Percentiles rank a stretch among this genome's conserved stretches.
Conservation (phyloP, 2,888 invertebrate genomes). For the Anagyrus pseudococci region DNA sequence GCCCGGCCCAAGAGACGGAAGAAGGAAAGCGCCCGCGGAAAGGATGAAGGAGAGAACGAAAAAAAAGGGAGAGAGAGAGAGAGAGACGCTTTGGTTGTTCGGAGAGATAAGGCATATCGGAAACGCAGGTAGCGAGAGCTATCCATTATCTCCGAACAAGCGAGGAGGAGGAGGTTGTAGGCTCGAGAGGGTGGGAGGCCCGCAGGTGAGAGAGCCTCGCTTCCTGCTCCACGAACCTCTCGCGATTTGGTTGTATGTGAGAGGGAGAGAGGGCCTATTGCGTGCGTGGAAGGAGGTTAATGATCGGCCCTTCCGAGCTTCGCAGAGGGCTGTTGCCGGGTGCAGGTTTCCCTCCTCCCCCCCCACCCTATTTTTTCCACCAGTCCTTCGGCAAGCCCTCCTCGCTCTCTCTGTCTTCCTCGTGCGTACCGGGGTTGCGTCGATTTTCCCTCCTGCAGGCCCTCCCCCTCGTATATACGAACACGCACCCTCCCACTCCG, state of each 20-base stretch:
- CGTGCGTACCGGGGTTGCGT: conserved; percentile 35
- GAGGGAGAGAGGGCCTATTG: neutral
- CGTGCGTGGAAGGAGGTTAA: conserved; percentile 55
- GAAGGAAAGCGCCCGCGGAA: neutral
- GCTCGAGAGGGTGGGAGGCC: neutral
- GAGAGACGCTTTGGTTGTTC: too few species aligned
- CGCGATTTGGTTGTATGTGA: too few species aligned
- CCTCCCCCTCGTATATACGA: too few species aligned
- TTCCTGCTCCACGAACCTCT: neutral
- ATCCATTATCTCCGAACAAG: too few species aligned
- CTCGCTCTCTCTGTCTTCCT: conserved; percentile 35
- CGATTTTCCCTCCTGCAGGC: conserved; percentile 39
- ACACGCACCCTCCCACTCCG: conserved; percentile 38
- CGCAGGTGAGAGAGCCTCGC: neutral
- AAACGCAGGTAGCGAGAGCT: too few species aligned
- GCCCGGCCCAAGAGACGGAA: neutral
- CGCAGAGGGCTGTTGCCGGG: conserved; percentile 58
- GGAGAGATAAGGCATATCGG: too few species aligned
- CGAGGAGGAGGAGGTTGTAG: too few species aligned
- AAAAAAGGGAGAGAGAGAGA: too few species aligned
- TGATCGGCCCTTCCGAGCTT: conserved; percentile 58
- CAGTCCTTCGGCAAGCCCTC: too few species aligned
- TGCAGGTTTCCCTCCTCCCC: conserved; percentile 47
- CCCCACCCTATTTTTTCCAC: conserved; percentile 12
- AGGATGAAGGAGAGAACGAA: too few species aligned